A percentile compares a stretch with the other conserved stretches of the same genome.
These are phyloP conservation scores for Cerceris ruficornis DNA, from an alignment of 2,888 invertebrate species.

Conservation along the genomic window DNA sequence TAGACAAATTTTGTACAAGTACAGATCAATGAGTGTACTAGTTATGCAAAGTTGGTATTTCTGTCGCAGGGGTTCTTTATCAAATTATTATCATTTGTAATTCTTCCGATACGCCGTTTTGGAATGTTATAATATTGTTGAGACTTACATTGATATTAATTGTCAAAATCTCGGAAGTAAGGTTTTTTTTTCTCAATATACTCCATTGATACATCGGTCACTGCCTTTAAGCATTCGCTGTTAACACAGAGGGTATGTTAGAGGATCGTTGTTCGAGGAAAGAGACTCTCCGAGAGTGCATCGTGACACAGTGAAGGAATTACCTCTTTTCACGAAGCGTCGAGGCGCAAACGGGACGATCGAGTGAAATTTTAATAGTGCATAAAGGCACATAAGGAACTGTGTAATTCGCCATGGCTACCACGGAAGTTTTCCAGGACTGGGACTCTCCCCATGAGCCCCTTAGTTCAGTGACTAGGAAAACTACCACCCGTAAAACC, in stretches of 20 bases:
- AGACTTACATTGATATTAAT: no score
- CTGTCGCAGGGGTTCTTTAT: no score
- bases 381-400: constrained; percentile 6
- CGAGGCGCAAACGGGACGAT: background rate
- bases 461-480: constrained; percentile 71
- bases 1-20: no score
- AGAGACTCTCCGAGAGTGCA: constrained; percentile 37
- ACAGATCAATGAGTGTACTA: no score
- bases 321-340: constrained; percentile 15
- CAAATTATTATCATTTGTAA: no score
- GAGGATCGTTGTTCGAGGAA: constrained; percentile 39
- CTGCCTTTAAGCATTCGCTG: background rate
- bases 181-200: background rate
- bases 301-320: constrained; percentile 45
- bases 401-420: constrained; percentile 72
- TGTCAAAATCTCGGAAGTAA: background rate
- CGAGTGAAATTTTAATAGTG: constrained; percentile 56
- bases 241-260: background rate
- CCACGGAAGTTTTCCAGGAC: constrained; percentile 80
- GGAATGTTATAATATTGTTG: no score
- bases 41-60: no score
- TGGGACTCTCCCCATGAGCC: constrained; percentile 79
- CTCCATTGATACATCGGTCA: background rate
- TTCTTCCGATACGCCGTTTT: background rate
- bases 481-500: constrained; percentile 59